Evolutionary conservation across 2,797 vertebrate species (phyloP).

Genomic region (Eurystomus glaucurus): DNA sequence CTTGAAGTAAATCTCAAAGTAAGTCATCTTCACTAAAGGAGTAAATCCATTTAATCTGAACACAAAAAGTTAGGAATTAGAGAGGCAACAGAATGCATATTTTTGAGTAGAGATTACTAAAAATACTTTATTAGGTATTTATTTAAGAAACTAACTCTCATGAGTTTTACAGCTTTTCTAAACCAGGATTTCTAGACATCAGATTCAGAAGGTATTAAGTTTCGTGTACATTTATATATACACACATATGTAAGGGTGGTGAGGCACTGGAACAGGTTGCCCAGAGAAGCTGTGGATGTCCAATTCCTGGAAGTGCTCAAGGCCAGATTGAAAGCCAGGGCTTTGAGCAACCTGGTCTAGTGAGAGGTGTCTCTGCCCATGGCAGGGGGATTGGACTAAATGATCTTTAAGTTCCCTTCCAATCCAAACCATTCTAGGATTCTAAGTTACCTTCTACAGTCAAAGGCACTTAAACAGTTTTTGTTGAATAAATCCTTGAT

Average conservation of each 20-base stretch:
- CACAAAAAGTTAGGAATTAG: constrained; percentile 7
- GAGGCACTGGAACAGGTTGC: neutral
- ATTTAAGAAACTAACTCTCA: constrained; percentile 47
- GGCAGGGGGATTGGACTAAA: neutral
- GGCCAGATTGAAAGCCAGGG: neutral
- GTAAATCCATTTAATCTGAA: neutral
- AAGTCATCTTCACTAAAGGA: constrained; percentile 8
- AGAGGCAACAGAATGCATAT: neutral
- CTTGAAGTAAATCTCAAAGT: constrained; percentile 33
- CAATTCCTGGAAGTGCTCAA: neutral
- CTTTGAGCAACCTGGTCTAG: neutral
- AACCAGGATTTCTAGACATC: constrained; percentile 23
- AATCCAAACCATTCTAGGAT: neutral
- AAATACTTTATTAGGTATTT: constrained; percentile 16
- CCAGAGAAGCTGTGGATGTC: neutral
- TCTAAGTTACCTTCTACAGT: constrained; percentile 10
- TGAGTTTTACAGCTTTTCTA: constrained; percentile 2
- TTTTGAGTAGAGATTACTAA: constrained; percentile 35
- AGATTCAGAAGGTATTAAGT: neutral
- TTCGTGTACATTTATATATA: neutral
- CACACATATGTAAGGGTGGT: neutral
- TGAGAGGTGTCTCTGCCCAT: neutral
- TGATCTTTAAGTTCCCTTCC: neutral
- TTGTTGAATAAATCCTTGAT: constrained; percentile 47
- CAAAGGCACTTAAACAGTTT: neutral